A percentile compares a stretch with the other conserved stretches of the same genome.
Conservation (phyloP, 1,140 invertebrate genomes). For the Stenopsyche tienmushanensis region DNA sequence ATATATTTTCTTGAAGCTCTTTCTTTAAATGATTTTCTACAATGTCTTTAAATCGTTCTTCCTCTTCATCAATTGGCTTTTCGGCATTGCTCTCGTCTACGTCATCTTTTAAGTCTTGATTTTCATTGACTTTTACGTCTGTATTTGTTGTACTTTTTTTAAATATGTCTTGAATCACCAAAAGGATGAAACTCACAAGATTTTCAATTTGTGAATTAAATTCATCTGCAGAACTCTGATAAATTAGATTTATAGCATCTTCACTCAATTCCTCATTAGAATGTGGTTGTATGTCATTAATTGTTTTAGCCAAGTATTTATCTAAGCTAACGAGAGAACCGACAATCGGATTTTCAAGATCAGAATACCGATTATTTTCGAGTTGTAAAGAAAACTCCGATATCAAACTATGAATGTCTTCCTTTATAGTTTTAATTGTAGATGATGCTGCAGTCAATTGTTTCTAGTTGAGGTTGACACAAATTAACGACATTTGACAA, state of each 20-base stretch:
- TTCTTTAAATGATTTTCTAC: slow-evolving; percentile 65
- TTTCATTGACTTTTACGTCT: too few species aligned
- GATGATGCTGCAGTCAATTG: slow-evolving; percentile 42
- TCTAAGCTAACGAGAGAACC: slow-evolving; percentile 46
- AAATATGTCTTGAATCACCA: slow-evolving; percentile 69
- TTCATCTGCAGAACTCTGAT: slow-evolving; percentile 25
- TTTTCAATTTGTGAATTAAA: slow-evolving; percentile 55
- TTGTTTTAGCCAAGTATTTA: slow-evolving; percentile 39
- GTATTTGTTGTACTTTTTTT: slow-evolving; percentile 58
- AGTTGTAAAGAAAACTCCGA: slow-evolving; percentile 47
- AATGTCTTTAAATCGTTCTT: slow-evolving; percentile 52
- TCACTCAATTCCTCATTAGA: not conserved
- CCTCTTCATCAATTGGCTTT: slow-evolving; percentile 48
- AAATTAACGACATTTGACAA: slow-evolving; percentile 40
- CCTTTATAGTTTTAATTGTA: slow-evolving; percentile 46
- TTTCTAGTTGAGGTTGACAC: slow-evolving; percentile 49
- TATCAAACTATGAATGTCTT: slow-evolving; percentile 45
- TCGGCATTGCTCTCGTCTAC: slow-evolving; percentile 48
- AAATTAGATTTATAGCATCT: not conserved
- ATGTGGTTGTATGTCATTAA: not conserved
- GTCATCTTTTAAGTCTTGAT: slow-evolving; percentile 42
- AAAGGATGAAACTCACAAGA: slow-evolving; percentile 60
- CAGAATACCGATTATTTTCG: slow-evolving; percentile 30
- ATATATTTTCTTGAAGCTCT: slow-evolving; percentile 61
- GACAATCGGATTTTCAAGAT: slow-evolving; percentile 48